Conservation (phyloP, 1,140 invertebrate species). For the Hydropsyche tenuis region DNA sequence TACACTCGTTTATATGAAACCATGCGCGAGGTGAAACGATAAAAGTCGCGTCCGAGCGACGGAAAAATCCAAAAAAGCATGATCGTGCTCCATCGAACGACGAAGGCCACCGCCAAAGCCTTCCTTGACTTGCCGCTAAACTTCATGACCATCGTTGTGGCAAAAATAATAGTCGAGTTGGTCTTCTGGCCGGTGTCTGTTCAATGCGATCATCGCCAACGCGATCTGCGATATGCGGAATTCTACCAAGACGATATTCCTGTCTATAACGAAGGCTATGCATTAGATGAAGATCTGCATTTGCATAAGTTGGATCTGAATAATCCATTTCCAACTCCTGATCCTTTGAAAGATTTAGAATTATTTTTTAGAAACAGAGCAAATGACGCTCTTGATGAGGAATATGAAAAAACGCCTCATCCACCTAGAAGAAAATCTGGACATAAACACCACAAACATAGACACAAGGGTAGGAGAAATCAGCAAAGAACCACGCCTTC, state of each 20-base stretch:
- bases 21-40: slow-evolving; percentile 22
- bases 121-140: background rate
- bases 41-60: background rate
- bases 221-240: slow-evolving; percentile 37
- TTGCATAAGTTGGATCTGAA: background rate
- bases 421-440: slow-evolving; percentile 41
- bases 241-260: slow-evolving; percentile 44
- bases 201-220: slow-evolving; percentile 30
- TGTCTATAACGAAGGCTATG: slow-evolving; percentile 28
- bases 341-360: slow-evolving; percentile 38
- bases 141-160: background rate
- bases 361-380: slow-evolving; percentile 41
- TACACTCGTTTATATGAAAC: background rate
- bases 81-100: slow-evolving; percentile 13
- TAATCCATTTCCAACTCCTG: slow-evolving; percentile 25
- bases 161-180: background rate
- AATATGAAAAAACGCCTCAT: slow-evolving; percentile 26
- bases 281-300: slow-evolving; percentile 28
- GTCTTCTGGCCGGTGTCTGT: slow-evolving; percentile 4
- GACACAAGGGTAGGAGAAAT: slow-evolving; percentile 43
- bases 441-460: slow-evolving; percentile 45
- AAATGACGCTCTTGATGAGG: slow-evolving; percentile 6
- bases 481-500: slow-evolving; percentile 38
- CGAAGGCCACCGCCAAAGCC: background rate
- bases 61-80: slow-evolving; percentile 22